Conservation (phyloP, 2,797 vertebrate genomes). For the Platyrinchus mystaceus region DNA sequence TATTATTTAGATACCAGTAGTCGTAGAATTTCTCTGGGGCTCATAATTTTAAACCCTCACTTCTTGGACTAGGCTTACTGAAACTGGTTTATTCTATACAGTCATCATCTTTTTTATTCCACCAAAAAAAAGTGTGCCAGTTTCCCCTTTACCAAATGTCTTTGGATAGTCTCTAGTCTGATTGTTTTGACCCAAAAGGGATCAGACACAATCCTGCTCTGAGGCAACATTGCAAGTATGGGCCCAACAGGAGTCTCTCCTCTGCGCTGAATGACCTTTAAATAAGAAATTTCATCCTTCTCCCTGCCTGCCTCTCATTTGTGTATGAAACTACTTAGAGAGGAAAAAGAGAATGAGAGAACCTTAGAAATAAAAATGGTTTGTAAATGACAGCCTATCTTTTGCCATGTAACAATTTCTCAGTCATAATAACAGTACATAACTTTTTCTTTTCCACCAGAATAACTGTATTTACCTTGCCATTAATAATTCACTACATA, state of each 20-base stretch:
- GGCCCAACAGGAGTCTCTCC: not conserved
- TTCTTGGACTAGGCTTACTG: not conserved
- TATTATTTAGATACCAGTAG: not conserved
- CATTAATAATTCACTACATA: conserved; percentile 40
- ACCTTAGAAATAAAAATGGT: not conserved
- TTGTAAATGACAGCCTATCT: conserved; percentile 17
- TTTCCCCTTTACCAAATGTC: not conserved
- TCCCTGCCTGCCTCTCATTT: not conserved
- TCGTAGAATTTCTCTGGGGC: not conserved
- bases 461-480: conserved; percentile 37
- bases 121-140: not conserved
- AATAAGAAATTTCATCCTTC: not conserved
- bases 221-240: not conserved
- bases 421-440: not conserved
- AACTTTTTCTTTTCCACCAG: conserved; percentile 16
- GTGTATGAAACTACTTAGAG: not conserved
- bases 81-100: not conserved
- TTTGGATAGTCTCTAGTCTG: not conserved
- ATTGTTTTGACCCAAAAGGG: not conserved
- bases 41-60: not conserved
- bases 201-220: not conserved
- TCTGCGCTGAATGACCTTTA: not conserved
- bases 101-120: not conserved
- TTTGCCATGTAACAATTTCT: conserved; percentile 23
- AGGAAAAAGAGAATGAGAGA: not conserved